phyloP scores from a whole-genome alignment of 2,113 vertebrate genomes.

The Passer montanus region DNA sequence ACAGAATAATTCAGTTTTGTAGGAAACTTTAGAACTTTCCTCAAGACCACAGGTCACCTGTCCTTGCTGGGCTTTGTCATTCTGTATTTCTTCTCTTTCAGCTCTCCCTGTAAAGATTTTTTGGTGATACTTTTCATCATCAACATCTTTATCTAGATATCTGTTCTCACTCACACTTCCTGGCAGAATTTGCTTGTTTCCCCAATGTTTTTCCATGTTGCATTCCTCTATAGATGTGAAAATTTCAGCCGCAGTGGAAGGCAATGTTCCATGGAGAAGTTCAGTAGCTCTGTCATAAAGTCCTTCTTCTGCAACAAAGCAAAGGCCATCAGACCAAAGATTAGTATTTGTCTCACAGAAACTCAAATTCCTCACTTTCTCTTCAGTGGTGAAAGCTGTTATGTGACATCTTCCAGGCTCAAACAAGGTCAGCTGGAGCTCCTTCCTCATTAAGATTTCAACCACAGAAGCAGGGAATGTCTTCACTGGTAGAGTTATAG shows the following conservation, averaged over 20 bases:
- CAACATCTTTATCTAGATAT: constrained; percentile 1
- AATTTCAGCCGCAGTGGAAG: constrained; percentile 31
- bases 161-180: constrained; percentile 35
- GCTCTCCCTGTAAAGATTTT: neutral
- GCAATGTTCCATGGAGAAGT: neutral
- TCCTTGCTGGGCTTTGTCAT: neutral
- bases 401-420: neutral
- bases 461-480: neutral
- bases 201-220: neutral
- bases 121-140: neutral
- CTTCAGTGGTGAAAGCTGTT: neutral
- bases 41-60: neutral
- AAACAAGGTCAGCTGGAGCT: neutral
- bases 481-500: neutral
- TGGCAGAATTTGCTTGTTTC: constrained; percentile 35
- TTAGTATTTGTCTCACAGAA: neutral
- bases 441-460: neutral
- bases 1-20: constrained; percentile 34
- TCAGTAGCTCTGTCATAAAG: constrained; percentile 7
- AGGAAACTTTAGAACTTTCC: constrained; percentile 21
- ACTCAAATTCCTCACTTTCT: neutral
- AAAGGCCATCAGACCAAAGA: neutral
- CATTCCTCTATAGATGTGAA: constrained; percentile 25
- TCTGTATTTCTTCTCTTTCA: neutral
- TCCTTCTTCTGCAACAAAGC: neutral